Conservation (phyloP, 2,888 invertebrate genomes). For the Eurytoma adleriae region DNA sequence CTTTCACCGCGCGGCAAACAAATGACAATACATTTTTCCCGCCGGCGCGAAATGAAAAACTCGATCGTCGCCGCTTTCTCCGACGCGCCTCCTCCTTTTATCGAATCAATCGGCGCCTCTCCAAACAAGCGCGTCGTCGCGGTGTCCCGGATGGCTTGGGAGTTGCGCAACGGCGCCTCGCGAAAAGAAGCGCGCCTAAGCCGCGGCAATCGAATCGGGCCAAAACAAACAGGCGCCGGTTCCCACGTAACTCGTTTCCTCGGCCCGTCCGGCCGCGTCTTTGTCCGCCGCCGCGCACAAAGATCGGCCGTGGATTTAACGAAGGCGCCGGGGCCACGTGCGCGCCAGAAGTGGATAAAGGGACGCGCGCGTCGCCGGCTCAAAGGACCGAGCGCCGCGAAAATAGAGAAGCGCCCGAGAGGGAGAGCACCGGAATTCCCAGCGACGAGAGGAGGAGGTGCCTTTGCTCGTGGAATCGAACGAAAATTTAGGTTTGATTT, state of each 20-base stretch:
- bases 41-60: too few relatives aligned
- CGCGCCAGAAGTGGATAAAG: not conserved
- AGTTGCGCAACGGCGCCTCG: constrained; percentile 12
- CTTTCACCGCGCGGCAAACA: too few relatives aligned
- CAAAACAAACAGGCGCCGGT: constrained; percentile 9
- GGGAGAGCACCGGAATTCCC: too few relatives aligned
- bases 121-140: not conserved
- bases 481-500: too few relatives aligned
- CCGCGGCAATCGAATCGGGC: not conserved
- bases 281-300: constrained; percentile 6
- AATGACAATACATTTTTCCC: too few relatives aligned
- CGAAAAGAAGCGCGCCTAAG: not conserved
- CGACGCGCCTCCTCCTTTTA: too few relatives aligned
- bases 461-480: too few relatives aligned
- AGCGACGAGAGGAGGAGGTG: too few relatives aligned
- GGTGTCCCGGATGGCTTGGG: not conserved
- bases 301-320: constrained; percentile 43
- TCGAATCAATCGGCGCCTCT: not conserved
- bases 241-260: constrained; percentile 31
- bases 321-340: constrained; percentile 13
- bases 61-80: too few relatives aligned
- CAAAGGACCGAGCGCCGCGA: constrained; percentile 20
- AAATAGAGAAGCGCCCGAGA: constrained; percentile 15
- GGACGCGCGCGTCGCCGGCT: not conserved
- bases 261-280: not conserved